Percentiles rank a stretch among this genome's conserved stretches.
These are phyloP conservation scores for Strix aluco DNA, from an alignment of 2,113 vertebrate species.

Conservation along the genomic window DNA sequence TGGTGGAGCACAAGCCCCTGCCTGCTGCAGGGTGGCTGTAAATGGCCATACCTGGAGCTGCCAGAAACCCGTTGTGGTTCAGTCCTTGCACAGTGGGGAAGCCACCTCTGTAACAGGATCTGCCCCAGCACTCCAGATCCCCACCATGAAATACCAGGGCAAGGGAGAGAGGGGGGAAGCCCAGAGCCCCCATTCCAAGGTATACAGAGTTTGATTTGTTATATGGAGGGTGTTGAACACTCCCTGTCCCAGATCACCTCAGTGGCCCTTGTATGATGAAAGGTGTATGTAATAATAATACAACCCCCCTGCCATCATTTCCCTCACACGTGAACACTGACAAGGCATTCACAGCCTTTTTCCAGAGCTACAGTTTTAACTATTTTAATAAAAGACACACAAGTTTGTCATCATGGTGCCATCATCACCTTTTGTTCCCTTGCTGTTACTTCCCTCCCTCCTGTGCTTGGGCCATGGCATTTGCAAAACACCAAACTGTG, in stretches of 20 bases:
- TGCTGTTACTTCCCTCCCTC: not conserved
- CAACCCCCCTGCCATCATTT: not conserved
- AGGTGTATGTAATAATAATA: conserved; percentile 1
- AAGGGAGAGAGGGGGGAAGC: not conserved
- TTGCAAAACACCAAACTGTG: not conserved
- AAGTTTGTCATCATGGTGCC: not conserved
- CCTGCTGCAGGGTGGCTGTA: not conserved
- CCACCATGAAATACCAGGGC: not conserved
- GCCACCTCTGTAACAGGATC: not conserved
- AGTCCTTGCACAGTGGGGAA: not conserved
- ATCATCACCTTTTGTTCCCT: not conserved
- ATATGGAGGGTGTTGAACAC: not conserved
- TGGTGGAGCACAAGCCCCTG: not conserved
- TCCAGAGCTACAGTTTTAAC: conserved; percentile 42
- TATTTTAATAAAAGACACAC: conserved; percentile 64
- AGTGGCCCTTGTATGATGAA: not conserved
- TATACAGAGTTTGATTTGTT: not conserved
- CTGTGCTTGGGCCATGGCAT: too few species aligned
- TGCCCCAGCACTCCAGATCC: not conserved
- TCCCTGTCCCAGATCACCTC: not conserved
- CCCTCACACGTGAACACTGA: not conserved
- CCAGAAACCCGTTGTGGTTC: not conserved
- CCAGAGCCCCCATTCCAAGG: not conserved
- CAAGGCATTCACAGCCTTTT: not conserved
- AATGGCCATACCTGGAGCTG: not conserved